A percentile compares a stretch with the other conserved stretches of the same genome.
Conservation (phyloP, 2,113 vertebrate genomes). For the Pseudois nayaur region DNA sequence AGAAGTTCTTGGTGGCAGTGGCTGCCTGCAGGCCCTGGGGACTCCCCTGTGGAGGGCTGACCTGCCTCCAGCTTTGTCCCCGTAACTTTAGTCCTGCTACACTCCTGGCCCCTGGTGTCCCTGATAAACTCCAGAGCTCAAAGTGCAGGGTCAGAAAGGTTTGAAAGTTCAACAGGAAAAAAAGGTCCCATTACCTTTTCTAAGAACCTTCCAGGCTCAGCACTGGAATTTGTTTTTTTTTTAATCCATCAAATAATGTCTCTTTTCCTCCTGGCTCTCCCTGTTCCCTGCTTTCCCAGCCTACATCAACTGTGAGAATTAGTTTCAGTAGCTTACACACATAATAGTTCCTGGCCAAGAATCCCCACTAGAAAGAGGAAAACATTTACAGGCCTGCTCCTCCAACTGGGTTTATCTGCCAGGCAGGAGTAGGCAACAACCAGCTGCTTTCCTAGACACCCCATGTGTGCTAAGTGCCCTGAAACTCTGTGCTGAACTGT, state of each 20-base stretch:
- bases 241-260: conserved; percentile 51
- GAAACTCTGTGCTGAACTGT: not conserved
- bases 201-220: conserved; percentile 63
- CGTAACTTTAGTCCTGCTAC: conserved; percentile 89
- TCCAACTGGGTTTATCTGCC: not conserved
- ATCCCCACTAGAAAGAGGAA: not conserved
- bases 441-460: not conserved
- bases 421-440: not conserved
- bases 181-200: conserved; percentile 51
- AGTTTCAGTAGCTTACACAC: not conserved
- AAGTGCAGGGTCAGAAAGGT: conserved; percentile 74
- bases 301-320: not conserved
- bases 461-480: not conserved
- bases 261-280: conserved; percentile 51
- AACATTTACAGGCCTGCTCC: not conserved
- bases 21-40: conserved; percentile 84
- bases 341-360: not conserved
- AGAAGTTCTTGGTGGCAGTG: conserved; percentile 93
- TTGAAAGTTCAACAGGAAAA: conserved; percentile 75
- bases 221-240: conserved; percentile 71
- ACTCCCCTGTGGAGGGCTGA: conserved; percentile 91
- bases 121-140: conserved; percentile 85
- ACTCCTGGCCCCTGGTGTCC: conserved; percentile 82
- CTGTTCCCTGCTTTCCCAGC: not conserved
- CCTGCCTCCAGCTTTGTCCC: conserved; percentile 87